phyloP scores from a whole-genome alignment of 2,113 vertebrate species.

The Corapipo altera region DNA sequence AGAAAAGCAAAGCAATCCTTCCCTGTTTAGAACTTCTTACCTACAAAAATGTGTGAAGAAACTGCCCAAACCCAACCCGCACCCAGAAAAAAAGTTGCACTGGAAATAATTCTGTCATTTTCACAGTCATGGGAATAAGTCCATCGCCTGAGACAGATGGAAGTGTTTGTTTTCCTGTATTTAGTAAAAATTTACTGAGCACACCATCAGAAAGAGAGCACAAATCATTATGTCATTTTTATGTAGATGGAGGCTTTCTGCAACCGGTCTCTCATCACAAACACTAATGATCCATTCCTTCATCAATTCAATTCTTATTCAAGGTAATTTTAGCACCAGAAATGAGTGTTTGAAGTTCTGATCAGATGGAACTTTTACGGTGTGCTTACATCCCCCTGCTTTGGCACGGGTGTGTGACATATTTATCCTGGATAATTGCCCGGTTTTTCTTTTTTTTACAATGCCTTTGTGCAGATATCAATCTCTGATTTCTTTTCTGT shows the following conservation, averaged over 20 bases:
- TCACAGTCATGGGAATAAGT: neutral
- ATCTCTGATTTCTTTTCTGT: neutral
- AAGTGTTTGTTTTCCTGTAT: neutral
- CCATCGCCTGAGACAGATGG: neutral
- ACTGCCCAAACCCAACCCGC: neutral
- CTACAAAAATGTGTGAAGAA: neutral
- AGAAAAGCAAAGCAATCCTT: neutral
- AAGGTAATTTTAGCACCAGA: neutral
- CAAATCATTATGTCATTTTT: neutral
- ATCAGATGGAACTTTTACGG: neutral
- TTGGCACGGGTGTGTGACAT: neutral
- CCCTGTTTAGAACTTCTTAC: neutral
- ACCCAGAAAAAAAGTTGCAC: neutral
- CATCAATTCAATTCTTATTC: neutral
- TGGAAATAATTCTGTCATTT: neutral
- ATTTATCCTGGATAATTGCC: slow-evolving; percentile 24
- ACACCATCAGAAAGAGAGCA: neutral
- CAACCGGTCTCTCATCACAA: neutral
- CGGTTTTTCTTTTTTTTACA: neutral
- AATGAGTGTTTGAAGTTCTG: neutral
- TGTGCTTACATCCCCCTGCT: neutral
- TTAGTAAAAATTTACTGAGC: neutral
- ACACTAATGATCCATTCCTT: neutral
- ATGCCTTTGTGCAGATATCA: neutral
- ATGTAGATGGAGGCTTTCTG: neutral